Evolutionary conservation across 2,888 invertebrate species (phyloP).

Genomic region (Eurytoma californica): DNA sequence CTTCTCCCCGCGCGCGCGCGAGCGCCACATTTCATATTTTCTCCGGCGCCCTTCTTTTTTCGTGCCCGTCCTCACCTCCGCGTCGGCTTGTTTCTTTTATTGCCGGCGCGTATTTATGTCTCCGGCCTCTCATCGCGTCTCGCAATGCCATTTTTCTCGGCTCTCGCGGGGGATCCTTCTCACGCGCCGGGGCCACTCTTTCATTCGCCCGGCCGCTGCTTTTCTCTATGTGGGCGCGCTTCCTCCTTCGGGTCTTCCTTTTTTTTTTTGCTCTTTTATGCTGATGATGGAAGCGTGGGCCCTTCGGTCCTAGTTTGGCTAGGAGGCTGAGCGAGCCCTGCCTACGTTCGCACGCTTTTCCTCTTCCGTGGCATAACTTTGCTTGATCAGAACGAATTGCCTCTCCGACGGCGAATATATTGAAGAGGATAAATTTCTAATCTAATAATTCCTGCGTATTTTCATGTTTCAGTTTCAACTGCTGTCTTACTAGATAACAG

Average conservation of each 20-base stretch:
- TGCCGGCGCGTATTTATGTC: slow-evolving; percentile 22
- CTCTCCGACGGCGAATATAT: too few species aligned
- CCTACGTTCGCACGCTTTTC: too few species aligned
- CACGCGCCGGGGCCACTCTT: background rate
- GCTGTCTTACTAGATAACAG: background rate
- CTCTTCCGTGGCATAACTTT: too few species aligned
- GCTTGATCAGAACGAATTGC: too few species aligned
- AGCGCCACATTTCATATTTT: slow-evolving; percentile 45
- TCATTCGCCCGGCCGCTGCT: background rate
- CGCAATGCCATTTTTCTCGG: slow-evolving; percentile 23
- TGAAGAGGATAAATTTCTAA: too few species aligned
- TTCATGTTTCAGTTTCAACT: too few species aligned
- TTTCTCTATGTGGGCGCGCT: background rate
- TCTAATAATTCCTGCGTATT: too few species aligned
- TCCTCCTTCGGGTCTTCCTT: background rate
- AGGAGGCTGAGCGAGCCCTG: too few species aligned
- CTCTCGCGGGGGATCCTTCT: slow-evolving; percentile 10
- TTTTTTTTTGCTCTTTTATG: too few species aligned
- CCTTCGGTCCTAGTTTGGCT: too few species aligned
- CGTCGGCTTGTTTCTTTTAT: slow-evolving; percentile 31
- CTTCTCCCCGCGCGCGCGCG: slow-evolving; percentile 13
- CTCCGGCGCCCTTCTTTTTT: slow-evolving; percentile 17
- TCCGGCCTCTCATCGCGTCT: slow-evolving; percentile 36
- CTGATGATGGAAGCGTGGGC: too few species aligned
- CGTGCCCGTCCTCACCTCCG: background rate